Percentiles rank a stretch among this genome's conserved stretches.
Evolutionary conservation across 2,888 invertebrate species (phyloP).

Genomic region (Anthrax anthrax): DNA sequence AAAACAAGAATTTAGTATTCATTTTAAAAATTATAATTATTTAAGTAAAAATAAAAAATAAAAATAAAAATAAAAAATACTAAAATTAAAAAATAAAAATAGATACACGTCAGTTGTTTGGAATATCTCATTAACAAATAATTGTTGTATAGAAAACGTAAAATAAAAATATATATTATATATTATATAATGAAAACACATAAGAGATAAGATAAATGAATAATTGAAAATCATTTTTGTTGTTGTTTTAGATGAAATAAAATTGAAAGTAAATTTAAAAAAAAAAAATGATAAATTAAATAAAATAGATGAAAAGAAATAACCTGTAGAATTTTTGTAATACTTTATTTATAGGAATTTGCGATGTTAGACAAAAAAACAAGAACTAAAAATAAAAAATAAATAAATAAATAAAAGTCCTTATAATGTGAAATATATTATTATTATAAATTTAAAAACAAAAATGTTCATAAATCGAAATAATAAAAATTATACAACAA

Average conservation of each 20-base stretch:
- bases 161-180: conserved; percentile 14
- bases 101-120: conserved; percentile 7
- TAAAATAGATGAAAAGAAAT: conserved; percentile 3
- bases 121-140: conserved; percentile 2
- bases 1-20: conserved; percentile 1
- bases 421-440: no score
- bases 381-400: conserved; percentile 1
- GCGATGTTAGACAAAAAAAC: neutral
- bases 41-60: conserved; percentile 5
- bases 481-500: no score
- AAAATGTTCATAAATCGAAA: no score
- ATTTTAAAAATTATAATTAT: neutral
- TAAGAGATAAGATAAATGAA: conserved; percentile 8
- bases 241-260: conserved; percentile 11
- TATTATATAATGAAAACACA: conserved; percentile 16
- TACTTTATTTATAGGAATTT: no score
- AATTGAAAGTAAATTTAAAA: conserved; percentile 2
- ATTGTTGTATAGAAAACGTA: neutral
- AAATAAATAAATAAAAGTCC: no score
- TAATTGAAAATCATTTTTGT: conserved; percentile 2
- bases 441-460: no score
- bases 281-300: conserved; percentile 7
- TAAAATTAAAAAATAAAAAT: neutral
- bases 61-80: conserved; percentile 1
- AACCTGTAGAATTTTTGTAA: neutral